Base-by-base conservation (phyloP, 2,888 invertebrate species). In the Scaptomyza cyrtandrae region DNA sequence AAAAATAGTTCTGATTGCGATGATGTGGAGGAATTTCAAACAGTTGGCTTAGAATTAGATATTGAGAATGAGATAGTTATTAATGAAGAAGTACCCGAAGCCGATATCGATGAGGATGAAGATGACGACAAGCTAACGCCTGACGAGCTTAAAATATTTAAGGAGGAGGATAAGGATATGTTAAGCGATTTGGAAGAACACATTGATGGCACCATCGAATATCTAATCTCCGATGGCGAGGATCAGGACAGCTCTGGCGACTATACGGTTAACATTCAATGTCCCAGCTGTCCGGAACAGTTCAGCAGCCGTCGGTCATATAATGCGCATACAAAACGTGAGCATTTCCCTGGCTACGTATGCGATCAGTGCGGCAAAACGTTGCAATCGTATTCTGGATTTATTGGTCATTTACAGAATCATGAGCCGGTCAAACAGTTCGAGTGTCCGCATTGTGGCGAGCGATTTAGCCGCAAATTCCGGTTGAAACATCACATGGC, bases 331-430 rank as follows among this genome's bases (percentile, higher is more conserved):
- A 76, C 78, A 5, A 88, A 81, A 46, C 84, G 89, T 3, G 81
- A 86, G 33, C 87, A 88, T 45, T 88, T 88, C 13, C 78, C 88
- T 1, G 88, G 88, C 6, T 88, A 75, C 37, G 80, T 88, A n/a
- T 88, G 88, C 53, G 88, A 88, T 67, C 89, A 89, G 59, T 88
- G 88, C 55, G 88, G 88, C 9, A 88, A 88, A 55, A 86, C 88
- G 0, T 61, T 88, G 27, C 81, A 80, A 45, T 88, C 88, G 0
- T 84, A 89, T 46, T 88, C 86, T 0, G 88, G 88, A 2, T 88
- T 88, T 29, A 80, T 88, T 49, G 86, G 84, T 1, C 88, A 88
- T 33, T 61, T 78, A 1, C 84, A 86, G 45, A 89, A 86, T 41
- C 88, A 88, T 35, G 86, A 86, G 29, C 75, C 84, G 0, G 78